These are phyloP conservation scores for Drosophila falleni DNA, from an alignment of 2,888 invertebrate genomes.

Conservation along the genomic window DNA sequence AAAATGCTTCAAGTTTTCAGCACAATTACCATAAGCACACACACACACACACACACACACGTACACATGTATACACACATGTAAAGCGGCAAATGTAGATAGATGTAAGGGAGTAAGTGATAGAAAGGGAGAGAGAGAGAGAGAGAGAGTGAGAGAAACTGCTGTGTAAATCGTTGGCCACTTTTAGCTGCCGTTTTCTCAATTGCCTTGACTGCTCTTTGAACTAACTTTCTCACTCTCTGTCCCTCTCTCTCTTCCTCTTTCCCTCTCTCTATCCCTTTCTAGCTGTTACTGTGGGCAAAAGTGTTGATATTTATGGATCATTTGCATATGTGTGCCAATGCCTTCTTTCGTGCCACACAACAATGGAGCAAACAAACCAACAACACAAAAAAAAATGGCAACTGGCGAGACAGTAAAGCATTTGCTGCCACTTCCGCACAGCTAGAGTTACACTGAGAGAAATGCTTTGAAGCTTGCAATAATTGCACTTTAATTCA, in stretches of 20 bases:
- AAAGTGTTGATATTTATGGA: constrained; percentile 81
- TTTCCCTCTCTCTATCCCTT: not conserved
- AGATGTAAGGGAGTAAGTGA: not conserved
- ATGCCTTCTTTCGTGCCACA: constrained; percentile 31
- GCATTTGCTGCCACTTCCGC: constrained; percentile 79
- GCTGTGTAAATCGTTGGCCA: constrained; percentile 72
- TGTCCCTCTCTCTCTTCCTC: not conserved
- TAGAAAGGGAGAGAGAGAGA: constrained; percentile 8
- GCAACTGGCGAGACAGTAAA: constrained; percentile 78
- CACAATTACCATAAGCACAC: constrained; percentile 78
- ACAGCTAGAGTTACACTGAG: constrained; percentile 14
- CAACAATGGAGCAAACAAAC: constrained; percentile 56
- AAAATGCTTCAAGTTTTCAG: constrained; percentile 78
- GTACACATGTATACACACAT: constrained; percentile 39
- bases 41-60: constrained; percentile 25
- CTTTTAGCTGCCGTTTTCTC: constrained; percentile 70
- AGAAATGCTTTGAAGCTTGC: not conserved
- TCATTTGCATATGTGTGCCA: constrained; percentile 78
- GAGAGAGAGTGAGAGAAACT: constrained; percentile 27
- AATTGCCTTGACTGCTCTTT: constrained; percentile 48
- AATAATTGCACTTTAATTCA: too few species aligned
- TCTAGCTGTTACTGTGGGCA: constrained; percentile 16
- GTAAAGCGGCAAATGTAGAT: constrained; percentile 4
- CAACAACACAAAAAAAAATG: constrained; percentile 8
- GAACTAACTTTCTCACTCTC: not conserved